These are phyloP conservation scores for Gasterosteus nipponicus DNA, from an alignment of 2,113 vertebrate species.

Conservation along the genomic window DNA sequence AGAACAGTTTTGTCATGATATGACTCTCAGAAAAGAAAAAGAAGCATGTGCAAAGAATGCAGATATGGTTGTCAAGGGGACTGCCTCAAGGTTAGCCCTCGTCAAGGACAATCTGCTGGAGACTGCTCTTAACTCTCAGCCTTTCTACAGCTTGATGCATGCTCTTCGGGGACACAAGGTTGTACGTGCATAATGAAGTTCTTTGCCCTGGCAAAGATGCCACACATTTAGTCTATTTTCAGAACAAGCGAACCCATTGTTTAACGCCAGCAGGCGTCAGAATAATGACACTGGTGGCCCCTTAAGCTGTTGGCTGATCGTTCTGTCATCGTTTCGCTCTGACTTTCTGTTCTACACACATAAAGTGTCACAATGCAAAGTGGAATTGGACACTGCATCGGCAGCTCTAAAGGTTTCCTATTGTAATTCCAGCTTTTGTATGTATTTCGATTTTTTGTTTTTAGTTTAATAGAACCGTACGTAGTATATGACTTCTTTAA, in stretches of 20 bases:
- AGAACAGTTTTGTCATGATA: background rate
- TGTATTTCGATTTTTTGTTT: constrained; percentile 3
- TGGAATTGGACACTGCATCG: constrained; percentile 5
- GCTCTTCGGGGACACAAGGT: background rate
- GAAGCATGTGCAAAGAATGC: constrained; percentile 14
- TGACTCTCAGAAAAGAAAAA: background rate
- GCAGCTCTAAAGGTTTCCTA: background rate
- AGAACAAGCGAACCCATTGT: constrained; percentile 2
- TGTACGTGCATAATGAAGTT: constrained; percentile 4
- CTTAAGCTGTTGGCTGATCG: constrained; percentile 14
- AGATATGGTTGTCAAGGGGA: constrained; percentile 23
- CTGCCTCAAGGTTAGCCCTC: constrained; percentile 27
- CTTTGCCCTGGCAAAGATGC: constrained; percentile 1
- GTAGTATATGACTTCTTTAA: too few species aligned
- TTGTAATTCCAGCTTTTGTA: background rate
- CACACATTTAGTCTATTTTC: constrained; percentile 2
- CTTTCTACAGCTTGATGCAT: constrained; percentile 1
- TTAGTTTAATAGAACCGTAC: background rate
- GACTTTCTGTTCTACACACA: background rate
- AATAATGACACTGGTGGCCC: background rate
- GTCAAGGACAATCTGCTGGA: constrained; percentile 24
- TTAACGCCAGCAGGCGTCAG: background rate
- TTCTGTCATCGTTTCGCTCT: constrained; percentile 9
- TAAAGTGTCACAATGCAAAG: constrained; percentile 17
- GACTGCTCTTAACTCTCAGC: constrained; percentile 13